Evolutionary conservation across 2,113 vertebrate genomes (phyloP).

Genomic region (Myotis davidii): DNA sequence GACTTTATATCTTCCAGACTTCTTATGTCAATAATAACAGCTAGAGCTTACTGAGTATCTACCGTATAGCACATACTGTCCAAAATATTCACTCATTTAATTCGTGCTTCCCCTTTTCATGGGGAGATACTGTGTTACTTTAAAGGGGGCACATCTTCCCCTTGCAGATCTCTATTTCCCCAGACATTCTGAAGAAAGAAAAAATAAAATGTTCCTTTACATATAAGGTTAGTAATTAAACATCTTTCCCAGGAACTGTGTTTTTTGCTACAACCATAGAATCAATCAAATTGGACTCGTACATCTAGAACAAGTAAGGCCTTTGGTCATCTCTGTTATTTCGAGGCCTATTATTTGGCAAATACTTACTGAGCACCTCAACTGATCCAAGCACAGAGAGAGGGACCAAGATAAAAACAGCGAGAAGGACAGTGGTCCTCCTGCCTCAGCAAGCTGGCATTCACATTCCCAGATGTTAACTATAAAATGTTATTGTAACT

Average conservation of each 20-base stretch:
- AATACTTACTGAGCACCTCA: background rate
- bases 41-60: background rate
- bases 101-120: background rate
- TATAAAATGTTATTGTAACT: background rate
- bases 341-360: background rate
- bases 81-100: background rate
- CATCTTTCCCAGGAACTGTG: background rate
- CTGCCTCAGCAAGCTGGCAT: background rate
- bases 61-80: background rate
- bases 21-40: background rate
- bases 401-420: background rate
- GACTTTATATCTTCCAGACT: background rate
- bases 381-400: background rate
- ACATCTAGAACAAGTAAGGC: background rate
- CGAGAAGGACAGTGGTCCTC: fast-evolving
- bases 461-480: background rate
- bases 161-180: background rate
- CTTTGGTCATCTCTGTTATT: background rate
- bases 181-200: background rate
- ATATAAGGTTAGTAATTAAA: background rate
- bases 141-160: background rate
- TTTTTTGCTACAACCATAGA: background rate
- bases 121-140: background rate
- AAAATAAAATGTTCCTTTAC: background rate
- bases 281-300: background rate